Evolutionary conservation across 1,140 invertebrate species (phyloP), one percentile per base, ranked within the genome.

Genomic region (Penaeus chinensis): DNA sequence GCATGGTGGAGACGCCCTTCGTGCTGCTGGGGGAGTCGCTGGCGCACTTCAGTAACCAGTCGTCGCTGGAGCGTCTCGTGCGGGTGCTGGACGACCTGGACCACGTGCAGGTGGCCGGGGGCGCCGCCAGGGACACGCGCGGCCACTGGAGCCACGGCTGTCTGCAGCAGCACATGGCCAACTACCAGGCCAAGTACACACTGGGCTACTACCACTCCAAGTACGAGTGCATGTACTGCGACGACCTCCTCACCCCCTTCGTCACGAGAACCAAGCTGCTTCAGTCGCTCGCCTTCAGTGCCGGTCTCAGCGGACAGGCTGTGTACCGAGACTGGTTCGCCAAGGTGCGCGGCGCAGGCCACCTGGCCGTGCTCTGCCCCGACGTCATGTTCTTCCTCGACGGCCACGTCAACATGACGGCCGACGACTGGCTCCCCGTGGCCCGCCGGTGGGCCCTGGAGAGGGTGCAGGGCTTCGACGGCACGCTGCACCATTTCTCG

Each of bases 131-230:
- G 32, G 81, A 82, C 42, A 2, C n/a, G 32, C 63, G 24, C 16
- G 81, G 65, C 37, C 63, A 47, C 65, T 69, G 81, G 65, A 69
- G 24, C 32, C 63, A 69, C n/a, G 81, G 63, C 22, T 69, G 37
- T 54, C 62, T 69, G 16, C 63, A 69, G 63, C 63, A 69, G 37
- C 27, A 42, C 27, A 69, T 69, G 81, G 22, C 32, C 32, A 69
- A 54, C 37, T 82, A 82, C 42, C 62, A 66, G 4, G 65, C 81
- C 65, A 69, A 32, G 27, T 82, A 82, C 42, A 82, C 81, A 24
- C 37, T 82, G 62, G 81, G 81, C 47, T 82, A 82, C 32, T 82
- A 82, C 47, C 69, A 82, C n/a, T 82, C 81, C 24, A 82, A 82
- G 42, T 66, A 42, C 24, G 81, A 82, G 65, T 82, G 81, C 24